phyloP scores from a whole-genome alignment of 2,113 vertebrate species.

The Raphicerus campestris region DNA sequence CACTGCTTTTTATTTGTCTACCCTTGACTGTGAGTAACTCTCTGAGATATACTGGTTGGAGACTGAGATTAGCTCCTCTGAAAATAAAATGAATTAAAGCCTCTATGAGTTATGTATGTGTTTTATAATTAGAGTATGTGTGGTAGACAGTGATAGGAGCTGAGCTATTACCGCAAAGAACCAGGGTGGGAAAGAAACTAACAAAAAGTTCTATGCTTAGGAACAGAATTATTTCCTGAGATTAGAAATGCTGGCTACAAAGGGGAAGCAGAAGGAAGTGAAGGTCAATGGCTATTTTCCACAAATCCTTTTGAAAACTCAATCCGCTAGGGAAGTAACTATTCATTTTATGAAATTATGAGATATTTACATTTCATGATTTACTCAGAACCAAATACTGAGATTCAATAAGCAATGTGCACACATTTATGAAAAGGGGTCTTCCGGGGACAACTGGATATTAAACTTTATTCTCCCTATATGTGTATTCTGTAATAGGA shows the following conservation, averaged over 20 bases:
- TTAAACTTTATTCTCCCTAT: constrained; percentile 19
- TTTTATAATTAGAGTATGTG: constrained; percentile 10
- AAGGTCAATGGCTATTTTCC: constrained; percentile 17
- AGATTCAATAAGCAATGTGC: constrained; percentile 19
- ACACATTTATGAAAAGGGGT: constrained; percentile 28
- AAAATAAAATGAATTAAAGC: constrained; percentile 45
- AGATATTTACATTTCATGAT: constrained; percentile 42
- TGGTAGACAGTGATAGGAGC: background rate
- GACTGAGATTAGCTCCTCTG: constrained; percentile 22
- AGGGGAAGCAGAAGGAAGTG: constrained; percentile 17
- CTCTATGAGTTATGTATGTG: background rate
- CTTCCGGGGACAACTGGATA: background rate
- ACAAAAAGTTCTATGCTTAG: background rate
- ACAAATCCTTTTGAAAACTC: constrained; percentile 34
- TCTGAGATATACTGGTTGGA: background rate
- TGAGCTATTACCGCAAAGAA: constrained; percentile 23
- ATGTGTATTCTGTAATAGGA: background rate
- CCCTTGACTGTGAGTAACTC: background rate
- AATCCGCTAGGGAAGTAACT: background rate
- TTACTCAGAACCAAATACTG: constrained; percentile 37
- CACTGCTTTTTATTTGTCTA: background rate
- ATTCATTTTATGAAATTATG: constrained; percentile 48
- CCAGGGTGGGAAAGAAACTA: background rate
- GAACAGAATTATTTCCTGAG: constrained; percentile 25
- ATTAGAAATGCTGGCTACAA: constrained; percentile 7